phyloP scores from a whole-genome alignment of 2,888 invertebrate genomes.

The Norana najaformis region DNA sequence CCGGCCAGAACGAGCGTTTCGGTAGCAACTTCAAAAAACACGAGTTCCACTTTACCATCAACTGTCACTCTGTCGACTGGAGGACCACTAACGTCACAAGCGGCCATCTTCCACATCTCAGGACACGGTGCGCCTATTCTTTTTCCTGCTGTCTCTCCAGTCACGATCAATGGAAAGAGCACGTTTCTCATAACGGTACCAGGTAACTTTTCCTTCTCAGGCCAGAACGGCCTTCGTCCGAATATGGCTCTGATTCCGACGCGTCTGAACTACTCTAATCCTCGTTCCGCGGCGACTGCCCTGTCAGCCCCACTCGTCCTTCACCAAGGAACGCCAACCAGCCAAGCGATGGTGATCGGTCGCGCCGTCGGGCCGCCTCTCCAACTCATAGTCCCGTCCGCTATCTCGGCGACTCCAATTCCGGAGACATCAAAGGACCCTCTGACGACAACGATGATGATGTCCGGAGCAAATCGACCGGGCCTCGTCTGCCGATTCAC shows the following conservation, averaged over 20 bases:
- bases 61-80: not conserved
- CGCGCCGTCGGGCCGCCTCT: not conserved
- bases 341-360: slow-evolving; percentile 13
- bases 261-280: slow-evolving; percentile 19
- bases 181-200: slow-evolving; percentile 27
- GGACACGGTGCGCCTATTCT: not conserved
- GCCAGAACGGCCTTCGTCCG: not conserved
- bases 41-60: not conserved
- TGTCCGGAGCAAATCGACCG: not conserved
- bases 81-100: not conserved
- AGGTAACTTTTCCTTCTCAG: not conserved
- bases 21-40: not conserved
- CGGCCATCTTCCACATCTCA: not conserved
- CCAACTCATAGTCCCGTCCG: not conserved
- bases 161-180: slow-evolving; percentile 24
- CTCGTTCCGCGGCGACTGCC: not conserved
- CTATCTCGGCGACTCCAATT: not conserved
- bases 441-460: not conserved
- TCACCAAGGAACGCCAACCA: not conserved
- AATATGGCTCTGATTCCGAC: not conserved
- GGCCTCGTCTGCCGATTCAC: not conserved
- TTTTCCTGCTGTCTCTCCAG: slow-evolving; percentile 20
- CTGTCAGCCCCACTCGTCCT: not conserved
- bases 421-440: not conserved
- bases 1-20: not conserved